These are phyloP conservation scores for Neosilurus hyrtlii DNA, from an alignment of 2,797 vertebrate species.

Conservation along the genomic window DNA sequence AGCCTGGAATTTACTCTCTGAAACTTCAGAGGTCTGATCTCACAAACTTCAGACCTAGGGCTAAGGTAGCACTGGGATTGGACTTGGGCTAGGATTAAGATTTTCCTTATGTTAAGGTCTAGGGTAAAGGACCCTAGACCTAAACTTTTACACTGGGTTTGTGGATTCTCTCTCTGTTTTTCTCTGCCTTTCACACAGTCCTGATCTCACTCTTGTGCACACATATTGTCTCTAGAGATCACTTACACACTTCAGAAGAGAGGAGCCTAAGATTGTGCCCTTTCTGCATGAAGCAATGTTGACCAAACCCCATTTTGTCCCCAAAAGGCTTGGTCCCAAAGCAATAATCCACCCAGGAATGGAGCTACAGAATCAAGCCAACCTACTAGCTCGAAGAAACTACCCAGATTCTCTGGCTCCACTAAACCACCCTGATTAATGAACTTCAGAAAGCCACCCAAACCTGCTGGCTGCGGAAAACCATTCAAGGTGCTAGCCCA, in stretches of 20 bases:
- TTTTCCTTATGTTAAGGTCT: not conserved
- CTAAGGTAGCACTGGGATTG: not conserved
- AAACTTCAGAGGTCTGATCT: not conserved
- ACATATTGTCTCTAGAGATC: constrained; percentile 63
- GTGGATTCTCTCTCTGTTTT: not conserved
- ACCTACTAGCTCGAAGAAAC: not conserved
- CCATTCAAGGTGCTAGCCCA: not conserved
- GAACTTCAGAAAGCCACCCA: not conserved
- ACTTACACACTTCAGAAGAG: constrained; percentile 72
- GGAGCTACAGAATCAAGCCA: constrained; percentile 46
- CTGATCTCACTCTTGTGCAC: not conserved
- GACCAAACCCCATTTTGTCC: constrained; percentile 65
- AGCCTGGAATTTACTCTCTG: not conserved
- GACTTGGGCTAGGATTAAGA: too few relatives aligned
- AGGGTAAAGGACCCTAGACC: not conserved
- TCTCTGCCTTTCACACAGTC: constrained; percentile 4
- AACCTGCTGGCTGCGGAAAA: not conserved
- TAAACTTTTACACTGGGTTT: not conserved
- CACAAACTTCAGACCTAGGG: not conserved
- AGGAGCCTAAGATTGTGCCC: constrained; percentile 67
- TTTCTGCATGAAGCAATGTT: constrained; percentile 67
- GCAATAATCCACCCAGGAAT: constrained; percentile 60
- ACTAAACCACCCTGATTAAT: not conserved
- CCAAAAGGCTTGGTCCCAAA: constrained; percentile 61
- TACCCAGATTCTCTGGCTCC: not conserved